These are phyloP conservation scores for Cryptophagus acutangulus DNA, from an alignment of 2,888 invertebrate species.

Conservation along the genomic window DNA sequence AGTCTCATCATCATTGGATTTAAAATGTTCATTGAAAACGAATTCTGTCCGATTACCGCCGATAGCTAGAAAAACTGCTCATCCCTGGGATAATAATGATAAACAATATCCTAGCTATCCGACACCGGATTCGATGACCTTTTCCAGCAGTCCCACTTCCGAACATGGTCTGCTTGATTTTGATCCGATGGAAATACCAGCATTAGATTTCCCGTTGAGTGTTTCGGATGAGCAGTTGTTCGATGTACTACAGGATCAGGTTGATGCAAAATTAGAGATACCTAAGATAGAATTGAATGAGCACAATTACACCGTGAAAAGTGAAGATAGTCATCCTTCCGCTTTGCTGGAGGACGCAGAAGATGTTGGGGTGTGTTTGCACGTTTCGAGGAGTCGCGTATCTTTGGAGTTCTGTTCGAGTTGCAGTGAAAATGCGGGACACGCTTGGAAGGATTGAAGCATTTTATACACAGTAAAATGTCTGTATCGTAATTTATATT, in stretches of 20 bases:
- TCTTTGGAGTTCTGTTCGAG: slow-evolving; percentile 56
- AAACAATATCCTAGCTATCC: slow-evolving; percentile 18
- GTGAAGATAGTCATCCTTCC: neutral
- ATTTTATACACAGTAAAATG: slow-evolving; percentile 32
- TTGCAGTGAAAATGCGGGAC: slow-evolving; percentile 51
- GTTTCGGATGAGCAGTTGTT: slow-evolving; percentile 20
- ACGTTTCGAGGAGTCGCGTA: slow-evolving; percentile 53
- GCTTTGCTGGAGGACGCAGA: slow-evolving; percentile 29
- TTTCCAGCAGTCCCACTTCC: neutral
- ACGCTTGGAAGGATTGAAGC: slow-evolving; percentile 33
- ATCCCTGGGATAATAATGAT: slow-evolving; percentile 27
- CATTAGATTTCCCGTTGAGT: slow-evolving; percentile 23
- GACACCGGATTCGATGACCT: slow-evolving; percentile 20
- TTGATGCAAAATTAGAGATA: slow-evolving; percentile 11
- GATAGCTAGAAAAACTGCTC: slow-evolving; percentile 27
- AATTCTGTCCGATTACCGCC: slow-evolving; percentile 24
- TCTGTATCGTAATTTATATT: slow-evolving; percentile 37
- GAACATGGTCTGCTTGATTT: neutral
- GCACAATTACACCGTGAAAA: slow-evolving; percentile 35
- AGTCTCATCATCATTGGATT: slow-evolving; percentile 41
- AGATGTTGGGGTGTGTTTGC: slow-evolving; percentile 54
- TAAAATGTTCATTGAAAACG: slow-evolving; percentile 30
- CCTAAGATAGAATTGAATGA: slow-evolving; percentile 25
- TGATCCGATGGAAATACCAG: slow-evolving; percentile 8
- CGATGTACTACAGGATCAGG: slow-evolving; percentile 15